A percentile compares a stretch with the other conserved stretches of the same genome.
Conservation (phyloP, 2,797 vertebrate species). For the Enteromius fasciolatus region DNA sequence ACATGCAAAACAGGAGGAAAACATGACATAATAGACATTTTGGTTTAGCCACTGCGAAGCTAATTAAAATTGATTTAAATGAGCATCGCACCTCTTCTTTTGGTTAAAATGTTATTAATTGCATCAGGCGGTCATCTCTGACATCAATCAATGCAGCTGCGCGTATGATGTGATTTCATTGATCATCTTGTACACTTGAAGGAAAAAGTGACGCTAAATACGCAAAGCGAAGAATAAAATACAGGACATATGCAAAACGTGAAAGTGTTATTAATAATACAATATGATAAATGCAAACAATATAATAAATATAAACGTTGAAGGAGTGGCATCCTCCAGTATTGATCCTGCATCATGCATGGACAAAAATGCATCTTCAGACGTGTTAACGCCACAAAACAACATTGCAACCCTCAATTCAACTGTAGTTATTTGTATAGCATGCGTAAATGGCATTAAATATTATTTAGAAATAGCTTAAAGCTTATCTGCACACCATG, state of each 20-base stretch:
- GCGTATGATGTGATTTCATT: constrained; percentile 22
- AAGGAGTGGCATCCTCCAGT: constrained; percentile 39
- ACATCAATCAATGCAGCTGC: constrained; percentile 21
- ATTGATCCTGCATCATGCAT: constrained; percentile 23
- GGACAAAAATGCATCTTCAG: constrained; percentile 6
- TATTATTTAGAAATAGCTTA: not conserved
- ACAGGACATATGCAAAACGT: not conserved
- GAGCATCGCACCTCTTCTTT: not conserved
- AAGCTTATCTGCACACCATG: not conserved
- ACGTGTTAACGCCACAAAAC: constrained; percentile 12
- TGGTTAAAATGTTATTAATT: not conserved
- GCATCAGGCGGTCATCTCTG: not conserved
- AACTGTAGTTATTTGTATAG: not conserved
- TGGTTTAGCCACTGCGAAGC: not conserved
- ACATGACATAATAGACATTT: constrained; percentile 18
- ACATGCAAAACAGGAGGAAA: constrained; percentile 19
- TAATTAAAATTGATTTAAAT: not conserved
- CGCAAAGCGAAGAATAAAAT: not conserved
- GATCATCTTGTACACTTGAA: not conserved
- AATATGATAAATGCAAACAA: no score
- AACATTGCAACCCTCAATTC: not conserved
- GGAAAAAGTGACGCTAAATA: constrained; percentile 19
- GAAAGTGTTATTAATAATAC: not conserved
- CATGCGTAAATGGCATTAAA: not conserved
- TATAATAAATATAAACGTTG: not conserved